Evolutionary conservation across 2,113 vertebrate species (phyloP), one percentile per base, ranked within the genome.

Genomic region (crab-eating macaque (Macaca fascicularis)): DNA sequence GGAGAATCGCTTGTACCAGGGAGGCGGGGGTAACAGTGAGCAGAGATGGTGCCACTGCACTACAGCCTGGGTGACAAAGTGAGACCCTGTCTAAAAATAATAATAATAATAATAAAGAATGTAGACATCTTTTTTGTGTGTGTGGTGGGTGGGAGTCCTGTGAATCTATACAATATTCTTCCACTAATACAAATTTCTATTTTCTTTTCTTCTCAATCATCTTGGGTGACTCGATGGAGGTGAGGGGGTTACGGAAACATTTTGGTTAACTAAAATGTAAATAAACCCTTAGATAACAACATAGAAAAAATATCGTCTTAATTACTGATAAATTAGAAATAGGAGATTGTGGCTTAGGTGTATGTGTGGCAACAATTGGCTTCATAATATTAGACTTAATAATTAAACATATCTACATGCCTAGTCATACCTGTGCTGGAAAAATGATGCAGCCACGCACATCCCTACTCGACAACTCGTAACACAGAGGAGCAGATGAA

Each of bases 191-290:
- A 84, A 61, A 67, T 92, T 48, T 89, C 0, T 35, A 30, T 30
- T 76, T 8, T 55, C 35, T 89, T 23, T 80, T 69, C 23, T 94
- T 64, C n/a, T 93, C 10, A 52, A 3, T 48, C 25, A 72, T 61
- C 14, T 69, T 52, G 38, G 0, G 7, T n/a, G 8, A 6, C 8
- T 1, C 17, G 16, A 48, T 59, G 4, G n/a, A 52, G 14, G 1
- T 30, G 4, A 70, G 81, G 9, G 11, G 3, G 2, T 17, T 88
- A 0, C 32, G 91, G 43, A 96, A 93, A 64, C 27, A 14, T 64
- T 30, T 64, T 17, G 78, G 70, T 27, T 86, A 32, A 93, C 30
- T 78, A 72, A 69, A 78, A 59, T 32, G 45, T 3, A 89, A 87
- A 70, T 96, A 83, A 93, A 32, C 1, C 57, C 23, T 74, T 2